Percentiles rank a stretch among this genome's conserved stretches.
Conservation (phyloP, 2,888 invertebrate species). For the Galerucella calmariensis region DNA sequence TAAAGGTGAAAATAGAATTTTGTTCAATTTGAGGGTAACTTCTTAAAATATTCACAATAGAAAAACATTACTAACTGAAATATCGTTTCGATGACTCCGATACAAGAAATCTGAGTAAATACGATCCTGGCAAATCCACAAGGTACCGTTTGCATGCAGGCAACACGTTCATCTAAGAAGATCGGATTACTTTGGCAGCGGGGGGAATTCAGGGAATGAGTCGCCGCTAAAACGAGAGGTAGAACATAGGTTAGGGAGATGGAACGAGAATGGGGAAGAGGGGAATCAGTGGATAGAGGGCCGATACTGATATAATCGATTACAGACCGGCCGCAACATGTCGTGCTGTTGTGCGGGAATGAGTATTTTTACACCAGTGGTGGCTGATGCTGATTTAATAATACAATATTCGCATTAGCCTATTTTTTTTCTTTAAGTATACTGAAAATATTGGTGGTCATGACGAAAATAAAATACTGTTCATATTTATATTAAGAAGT, state of each 20-base stretch:
- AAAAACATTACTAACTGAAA: too few species aligned
- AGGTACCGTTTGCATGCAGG: slow-evolving; percentile 40
- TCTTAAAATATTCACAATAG: too few species aligned
- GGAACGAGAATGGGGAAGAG: slow-evolving; percentile 18
- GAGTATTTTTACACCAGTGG: slow-evolving; percentile 26
- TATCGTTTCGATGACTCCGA: too few species aligned
- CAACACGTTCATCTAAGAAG: slow-evolving; percentile 41
- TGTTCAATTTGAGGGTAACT: too few species aligned
- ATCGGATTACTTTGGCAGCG: slow-evolving; percentile 41
- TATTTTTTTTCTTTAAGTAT: too few species aligned
- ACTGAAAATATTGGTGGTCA: too few species aligned
- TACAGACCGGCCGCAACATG: slow-evolving; percentile 40
- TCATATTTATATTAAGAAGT: too few species aligned
- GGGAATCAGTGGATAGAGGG: slow-evolving; percentile 31
- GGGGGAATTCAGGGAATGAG: slow-evolving; percentile 25
- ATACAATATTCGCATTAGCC: background rate
- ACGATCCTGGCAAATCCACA: slow-evolving; percentile 27
- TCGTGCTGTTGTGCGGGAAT: slow-evolving; percentile 32
- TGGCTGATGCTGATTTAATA: background rate
- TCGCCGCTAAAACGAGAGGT: slow-evolving; percentile 31
- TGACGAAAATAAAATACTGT: too few species aligned
- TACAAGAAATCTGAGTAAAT: background rate
- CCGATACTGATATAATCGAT: slow-evolving; percentile 46
- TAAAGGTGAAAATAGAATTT: too few species aligned
- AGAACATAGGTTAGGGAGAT: slow-evolving; percentile 9